These are phyloP conservation scores for Thaleichthys pacificus DNA, from an alignment of 2,797 vertebrate genomes.

Conservation along the genomic window DNA sequence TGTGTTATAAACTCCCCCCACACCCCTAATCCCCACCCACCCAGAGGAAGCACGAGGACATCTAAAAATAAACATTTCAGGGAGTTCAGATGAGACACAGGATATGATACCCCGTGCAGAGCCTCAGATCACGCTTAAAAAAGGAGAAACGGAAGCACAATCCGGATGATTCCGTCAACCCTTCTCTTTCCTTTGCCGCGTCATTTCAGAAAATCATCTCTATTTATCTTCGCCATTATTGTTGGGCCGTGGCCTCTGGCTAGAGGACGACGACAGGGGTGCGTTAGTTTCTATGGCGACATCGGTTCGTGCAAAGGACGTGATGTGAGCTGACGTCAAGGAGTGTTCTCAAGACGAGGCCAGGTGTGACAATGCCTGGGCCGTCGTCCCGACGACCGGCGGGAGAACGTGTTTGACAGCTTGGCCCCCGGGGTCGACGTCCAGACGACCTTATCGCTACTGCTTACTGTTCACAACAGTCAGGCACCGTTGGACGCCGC, in stretches of 20 bases:
- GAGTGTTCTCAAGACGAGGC: constrained; percentile 58
- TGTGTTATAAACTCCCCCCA: not conserved
- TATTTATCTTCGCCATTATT: constrained; percentile 37
- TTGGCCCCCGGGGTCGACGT: not conserved
- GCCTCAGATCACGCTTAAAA: not conserved
- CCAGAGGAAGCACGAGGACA: not conserved
- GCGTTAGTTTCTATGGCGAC: constrained; percentile 67
- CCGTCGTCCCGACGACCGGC: constrained; percentile 30
- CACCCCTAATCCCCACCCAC: not conserved
- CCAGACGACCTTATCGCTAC: constrained; percentile 22
- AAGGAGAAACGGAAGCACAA: not conserved
- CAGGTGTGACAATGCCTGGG: constrained; percentile 53
- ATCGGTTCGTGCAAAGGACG: constrained; percentile 32
- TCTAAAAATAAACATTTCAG: constrained; percentile 1
- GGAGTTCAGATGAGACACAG: not conserved
- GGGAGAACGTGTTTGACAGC: constrained; percentile 4
- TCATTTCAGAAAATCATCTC: constrained; percentile 18
- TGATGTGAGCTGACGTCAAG: constrained; percentile 47
- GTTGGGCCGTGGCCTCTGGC: constrained; percentile 30
- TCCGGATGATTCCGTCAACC: not conserved
- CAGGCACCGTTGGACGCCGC: constrained; percentile 19
- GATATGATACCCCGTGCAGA: not conserved
- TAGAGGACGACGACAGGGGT: constrained; percentile 44
- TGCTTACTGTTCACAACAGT: constrained; percentile 12
- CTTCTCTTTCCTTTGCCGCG: not conserved